Evolutionary conservation across 2,113 vertebrate genomes (phyloP).

Genomic region (Pseudorhombus dupliciocellatus): DNA sequence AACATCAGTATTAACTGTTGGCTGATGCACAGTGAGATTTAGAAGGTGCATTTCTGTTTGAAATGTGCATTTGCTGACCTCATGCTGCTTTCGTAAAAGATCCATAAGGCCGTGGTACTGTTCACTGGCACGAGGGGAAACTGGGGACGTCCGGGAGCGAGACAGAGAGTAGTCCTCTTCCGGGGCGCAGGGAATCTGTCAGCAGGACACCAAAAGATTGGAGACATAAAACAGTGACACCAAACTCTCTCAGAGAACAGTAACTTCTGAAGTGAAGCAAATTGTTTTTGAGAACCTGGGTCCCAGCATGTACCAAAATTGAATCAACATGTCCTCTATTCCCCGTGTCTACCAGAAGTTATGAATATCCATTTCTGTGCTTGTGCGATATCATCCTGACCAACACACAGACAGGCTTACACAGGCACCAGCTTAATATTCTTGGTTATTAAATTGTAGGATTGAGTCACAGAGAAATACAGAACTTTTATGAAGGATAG

Average conservation of each 20-base stretch:
- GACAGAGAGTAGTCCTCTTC: conserved; percentile 87
- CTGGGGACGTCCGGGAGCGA: conserved; percentile 78
- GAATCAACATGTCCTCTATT: neutral
- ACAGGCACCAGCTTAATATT: conserved; percentile 42
- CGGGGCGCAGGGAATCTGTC: conserved; percentile 85
- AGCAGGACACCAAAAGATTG: neutral
- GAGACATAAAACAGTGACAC: neutral
- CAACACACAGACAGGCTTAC: conserved; percentile 32
- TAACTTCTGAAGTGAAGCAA: neutral
- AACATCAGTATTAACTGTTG: neutral
- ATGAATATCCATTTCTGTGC: conserved; percentile 21
- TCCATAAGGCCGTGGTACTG: conserved; percentile 87
- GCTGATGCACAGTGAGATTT: neutral
- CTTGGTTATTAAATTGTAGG: conserved; percentile 14
- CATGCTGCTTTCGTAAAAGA: conserved; percentile 85
- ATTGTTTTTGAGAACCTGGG: neutral
- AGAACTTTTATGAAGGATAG: conserved; percentile 18
- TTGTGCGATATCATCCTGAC: conserved; percentile 23
- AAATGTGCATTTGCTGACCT: conserved; percentile 74
- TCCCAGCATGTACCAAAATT: neutral
- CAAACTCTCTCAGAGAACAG: neutral
- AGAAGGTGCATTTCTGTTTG: neutral
- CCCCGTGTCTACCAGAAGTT: neutral
- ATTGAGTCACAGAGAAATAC: conserved; percentile 10
- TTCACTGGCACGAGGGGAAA: conserved; percentile 81